Conservation (phyloP, 2,888 invertebrate species). For the Philereme vetulata region DNA sequence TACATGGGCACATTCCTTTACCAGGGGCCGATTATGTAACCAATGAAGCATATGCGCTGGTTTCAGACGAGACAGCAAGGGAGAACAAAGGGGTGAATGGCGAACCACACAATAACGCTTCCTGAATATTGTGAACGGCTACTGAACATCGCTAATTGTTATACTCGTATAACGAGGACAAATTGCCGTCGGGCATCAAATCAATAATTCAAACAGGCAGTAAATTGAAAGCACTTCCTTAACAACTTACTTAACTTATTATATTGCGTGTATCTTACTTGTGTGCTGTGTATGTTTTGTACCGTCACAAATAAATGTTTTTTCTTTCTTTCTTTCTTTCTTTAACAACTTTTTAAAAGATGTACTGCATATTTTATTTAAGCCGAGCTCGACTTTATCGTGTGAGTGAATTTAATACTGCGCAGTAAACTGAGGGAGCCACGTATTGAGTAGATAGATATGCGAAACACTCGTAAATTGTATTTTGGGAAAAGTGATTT, state of each 20-base stretch:
- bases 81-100: conserved; percentile 59
- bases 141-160: conserved; percentile 60
- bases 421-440: conserved; percentile 30
- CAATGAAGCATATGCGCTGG: conserved; percentile 58
- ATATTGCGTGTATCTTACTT: too few species aligned
- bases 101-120: conserved; percentile 64
- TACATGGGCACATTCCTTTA: conserved; percentile 49
- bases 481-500: conserved; percentile 23
- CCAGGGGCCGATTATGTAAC: conserved; percentile 55
- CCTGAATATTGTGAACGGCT: conserved; percentile 55
- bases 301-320: too few species aligned
- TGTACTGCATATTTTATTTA: conserved; percentile 17
- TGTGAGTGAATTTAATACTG: conserved; percentile 24
- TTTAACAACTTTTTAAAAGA: too few species aligned
- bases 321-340: too few species aligned
- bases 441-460: conserved; percentile 17
- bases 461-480: conserved; percentile 25
- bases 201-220: conserved; percentile 17
- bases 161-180: conserved; percentile 44
- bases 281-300: too few species aligned
- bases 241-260: too few species aligned
- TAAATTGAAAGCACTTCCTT: neutral
- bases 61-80: conserved; percentile 53
- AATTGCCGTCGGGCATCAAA: conserved; percentile 33
- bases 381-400: conserved; percentile 19